Percentiles rank a stretch among this genome's conserved stretches.
phyloP scores from a whole-genome alignment of 1,140 invertebrate genomes.

The Metaphire vulgaris region DNA sequence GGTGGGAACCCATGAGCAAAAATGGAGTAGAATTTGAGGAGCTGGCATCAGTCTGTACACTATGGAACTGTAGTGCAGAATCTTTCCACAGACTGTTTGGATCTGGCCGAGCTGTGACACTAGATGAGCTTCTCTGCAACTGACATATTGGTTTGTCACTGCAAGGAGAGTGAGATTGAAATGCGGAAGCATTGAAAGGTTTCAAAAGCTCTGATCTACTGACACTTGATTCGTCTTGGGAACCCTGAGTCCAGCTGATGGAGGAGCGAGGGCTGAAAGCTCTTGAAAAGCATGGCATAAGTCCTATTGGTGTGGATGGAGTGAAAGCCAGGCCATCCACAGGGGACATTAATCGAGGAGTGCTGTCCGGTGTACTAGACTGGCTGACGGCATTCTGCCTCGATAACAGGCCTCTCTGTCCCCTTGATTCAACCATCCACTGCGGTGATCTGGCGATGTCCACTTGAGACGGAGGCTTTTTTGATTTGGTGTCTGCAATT shows the following conservation, averaged over 20 bases:
- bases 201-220: not conserved
- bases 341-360: constrained; percentile 5
- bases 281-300: not conserved
- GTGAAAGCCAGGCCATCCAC: not conserved
- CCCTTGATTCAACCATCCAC: not conserved
- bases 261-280: not conserved
- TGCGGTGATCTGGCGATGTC: not conserved
- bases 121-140: not conserved
- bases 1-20: not conserved
- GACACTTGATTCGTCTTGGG: not conserved
- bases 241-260: not conserved
- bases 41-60: not conserved
- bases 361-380: constrained; percentile 14
- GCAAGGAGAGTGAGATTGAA: not conserved
- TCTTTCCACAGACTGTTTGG: not conserved
- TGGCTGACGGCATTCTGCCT: constrained; percentile 20
- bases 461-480: not conserved
- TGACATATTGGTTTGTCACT: not conserved
- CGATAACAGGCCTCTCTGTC: not conserved
- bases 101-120: not conserved
- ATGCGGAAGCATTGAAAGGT: too few relatives aligned
- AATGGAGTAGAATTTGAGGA: not conserved
- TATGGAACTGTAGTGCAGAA: not conserved
- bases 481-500: not conserved
- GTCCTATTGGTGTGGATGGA: not conserved